Evolutionary conservation across 1,140 invertebrate species (phyloP), one percentile per base, ranked within the genome.

Genomic region (Heterodera schachtii): DNA sequence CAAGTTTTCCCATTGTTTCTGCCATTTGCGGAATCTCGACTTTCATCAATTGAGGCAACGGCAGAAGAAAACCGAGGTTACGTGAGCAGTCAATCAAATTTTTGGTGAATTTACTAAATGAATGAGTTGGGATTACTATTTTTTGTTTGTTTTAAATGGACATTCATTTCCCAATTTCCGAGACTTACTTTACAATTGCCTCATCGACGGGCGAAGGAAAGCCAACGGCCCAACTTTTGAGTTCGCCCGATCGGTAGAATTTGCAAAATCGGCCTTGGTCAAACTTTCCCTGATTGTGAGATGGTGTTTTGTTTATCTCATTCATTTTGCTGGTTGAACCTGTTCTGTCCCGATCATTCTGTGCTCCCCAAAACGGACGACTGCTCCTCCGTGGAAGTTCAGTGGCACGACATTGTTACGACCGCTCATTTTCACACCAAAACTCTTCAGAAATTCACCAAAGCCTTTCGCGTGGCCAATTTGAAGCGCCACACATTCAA

Each of bases 261-360:
- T 71, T 79, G 60, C 67, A 79, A 21, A 46, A 66, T 5, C 78
- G 60, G 21, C 44, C 69, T 13, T 79, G 67, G 31, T 79, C 78
- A 79, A 79, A 79, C n/a, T 52, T 66, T 6, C 78, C 78, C 67
- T n/a, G n/a, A n/a, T n/a, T n/a, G n/a, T 78, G 44, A 21, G 73
- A 78, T 70, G 44, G n/a, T 41, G 41, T 0, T 57, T 5, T 41
- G 7, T 7, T 11, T 4, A 60, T 16, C 57, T 16, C 9, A 60
- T 19, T 16, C 57, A 19, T 16, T 19, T 60, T 60, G 57, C 2
- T 19, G 13, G 19, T 60, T 8, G 3, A 67, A 78, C 76, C 76
- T 71, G 31, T 52, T 71, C 67, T 13, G 78, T 44, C 8, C n/a
- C 31, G 43, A 79, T 44, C 44, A 46, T 71, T 73, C 57, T 79